Evolutionary conservation across 64 coral and sea anemone species (phyloP).

Genomic region (Dendrophyllia cribrosa): DNA sequence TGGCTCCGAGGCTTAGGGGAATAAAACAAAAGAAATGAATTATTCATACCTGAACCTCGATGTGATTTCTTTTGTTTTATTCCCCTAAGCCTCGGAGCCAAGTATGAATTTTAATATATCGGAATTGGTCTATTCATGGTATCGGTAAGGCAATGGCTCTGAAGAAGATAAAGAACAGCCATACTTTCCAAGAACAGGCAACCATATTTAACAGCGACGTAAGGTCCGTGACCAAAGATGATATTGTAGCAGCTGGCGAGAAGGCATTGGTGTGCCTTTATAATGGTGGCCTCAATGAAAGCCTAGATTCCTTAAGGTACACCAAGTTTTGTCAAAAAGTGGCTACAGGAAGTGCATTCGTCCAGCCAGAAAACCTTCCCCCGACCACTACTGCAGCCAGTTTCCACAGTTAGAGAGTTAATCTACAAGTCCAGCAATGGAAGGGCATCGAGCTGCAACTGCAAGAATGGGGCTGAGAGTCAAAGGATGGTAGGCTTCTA

Average conservation of each 20-base stretch:
- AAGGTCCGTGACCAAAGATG: background rate
- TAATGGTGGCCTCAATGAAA: background rate
- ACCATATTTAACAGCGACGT: conserved; percentile 2
- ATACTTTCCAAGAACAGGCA: too few relatives aligned
- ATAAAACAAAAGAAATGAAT: too few relatives aligned
- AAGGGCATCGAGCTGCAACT: background rate
- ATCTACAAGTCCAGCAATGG: conserved; percentile 18
- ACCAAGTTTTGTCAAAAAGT: conserved; percentile 48
- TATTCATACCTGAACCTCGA: too few relatives aligned
- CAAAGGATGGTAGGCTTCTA: too few relatives aligned
- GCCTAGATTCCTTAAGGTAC: conserved; percentile 48
- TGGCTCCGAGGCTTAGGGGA: too few relatives aligned
- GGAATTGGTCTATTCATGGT: too few relatives aligned
- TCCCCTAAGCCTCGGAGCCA: too few relatives aligned
- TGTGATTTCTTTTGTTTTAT: too few relatives aligned
- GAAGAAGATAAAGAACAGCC: conserved; percentile 6
- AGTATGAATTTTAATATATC: too few relatives aligned
- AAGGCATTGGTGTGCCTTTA: conserved; percentile 20
- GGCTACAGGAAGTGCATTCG: background rate
- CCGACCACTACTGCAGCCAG: conserved; percentile 16
- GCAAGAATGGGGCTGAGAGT: conserved; percentile 20
- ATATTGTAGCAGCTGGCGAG: conserved; percentile 7
- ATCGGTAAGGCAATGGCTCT: conserved; percentile 39
- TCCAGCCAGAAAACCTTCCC: conserved; percentile 26
- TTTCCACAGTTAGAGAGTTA: conserved; percentile 37